phyloP scores from a whole-genome alignment of 2,888 invertebrate species.

The Brachyptera putata region DNA sequence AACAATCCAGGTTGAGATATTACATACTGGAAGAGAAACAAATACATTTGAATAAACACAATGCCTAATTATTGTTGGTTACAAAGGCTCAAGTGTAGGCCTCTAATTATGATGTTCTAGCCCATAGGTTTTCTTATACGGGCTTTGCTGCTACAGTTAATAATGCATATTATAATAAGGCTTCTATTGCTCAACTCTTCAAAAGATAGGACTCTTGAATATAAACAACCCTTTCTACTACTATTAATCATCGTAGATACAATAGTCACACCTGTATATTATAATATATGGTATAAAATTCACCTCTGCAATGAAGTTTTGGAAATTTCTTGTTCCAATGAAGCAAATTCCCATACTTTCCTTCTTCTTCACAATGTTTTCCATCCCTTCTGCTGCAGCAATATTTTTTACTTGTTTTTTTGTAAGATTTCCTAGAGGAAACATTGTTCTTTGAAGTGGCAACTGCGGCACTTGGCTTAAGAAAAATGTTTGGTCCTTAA shows the following conservation, averaged over 20 bases:
- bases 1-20: conserved; percentile 71
- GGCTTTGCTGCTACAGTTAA: too few relatives aligned
- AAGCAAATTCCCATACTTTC: conserved; percentile 97
- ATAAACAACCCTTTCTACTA: conserved; percentile 1
- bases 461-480: conserved; percentile 77
- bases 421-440: conserved; percentile 75
- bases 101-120: too few relatives aligned
- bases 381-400: conserved; percentile 64
- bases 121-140: too few relatives aligned
- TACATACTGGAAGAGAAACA: conserved; percentile 64
- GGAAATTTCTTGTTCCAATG: conserved; percentile 85
- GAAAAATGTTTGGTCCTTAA: conserved; percentile 96
- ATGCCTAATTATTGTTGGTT: too few relatives aligned
- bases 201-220: too few relatives aligned
- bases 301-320: conserved; percentile 84
- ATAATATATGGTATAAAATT: too few relatives aligned
- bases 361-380: conserved; percentile 64
- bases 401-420: conserved; percentile 78
- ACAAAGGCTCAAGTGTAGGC: too few relatives aligned
- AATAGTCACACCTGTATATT: too few relatives aligned
- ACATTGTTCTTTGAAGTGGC: conserved; percentile 78
- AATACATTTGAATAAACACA: too few relatives aligned
- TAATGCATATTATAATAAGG: too few relatives aligned
- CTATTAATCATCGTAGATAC: background rate
- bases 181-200: too few relatives aligned